These are phyloP conservation scores for Aegotheles bennettii DNA, from an alignment of 2,113 vertebrate genomes.

Conservation along the genomic window DNA sequence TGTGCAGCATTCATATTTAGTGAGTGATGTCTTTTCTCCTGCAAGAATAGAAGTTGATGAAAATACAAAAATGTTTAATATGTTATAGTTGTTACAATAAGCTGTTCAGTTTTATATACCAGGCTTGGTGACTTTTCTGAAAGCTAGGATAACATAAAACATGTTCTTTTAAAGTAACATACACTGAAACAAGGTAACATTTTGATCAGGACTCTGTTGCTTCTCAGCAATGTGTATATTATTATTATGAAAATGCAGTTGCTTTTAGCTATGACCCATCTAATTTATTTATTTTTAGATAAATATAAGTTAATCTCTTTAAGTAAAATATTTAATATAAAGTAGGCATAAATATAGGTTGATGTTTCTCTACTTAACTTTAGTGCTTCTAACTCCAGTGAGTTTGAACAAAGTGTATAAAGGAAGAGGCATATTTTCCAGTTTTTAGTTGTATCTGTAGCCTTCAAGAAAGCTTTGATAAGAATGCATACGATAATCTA, in stretches of 20 bases:
- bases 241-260: background rate
- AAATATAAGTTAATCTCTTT: constrained; percentile 41
- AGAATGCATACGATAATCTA: constrained; percentile 1
- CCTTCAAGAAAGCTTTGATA: constrained; percentile 32
- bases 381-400: constrained; percentile 39
- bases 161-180: background rate
- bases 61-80: constrained; percentile 57
- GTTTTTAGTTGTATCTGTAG: background rate
- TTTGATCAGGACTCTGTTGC: background rate
- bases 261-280: background rate
- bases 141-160: background rate
- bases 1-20: constrained; percentile 72
- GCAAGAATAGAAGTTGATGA: constrained; percentile 56
- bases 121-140: background rate
- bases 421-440: background rate
- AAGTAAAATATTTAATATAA: constrained; percentile 24
- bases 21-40: constrained; percentile 48
- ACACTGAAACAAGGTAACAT: background rate
- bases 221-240: background rate
- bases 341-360: constrained; percentile 31
- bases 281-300: constrained; percentile 1
- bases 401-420: background rate
- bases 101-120: background rate
- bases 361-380: constrained; percentile 5
- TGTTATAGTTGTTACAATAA: constrained; percentile 18